phyloP scores from a whole-genome alignment of 2,888 invertebrate species.

The Tiliacea citrago region DNA sequence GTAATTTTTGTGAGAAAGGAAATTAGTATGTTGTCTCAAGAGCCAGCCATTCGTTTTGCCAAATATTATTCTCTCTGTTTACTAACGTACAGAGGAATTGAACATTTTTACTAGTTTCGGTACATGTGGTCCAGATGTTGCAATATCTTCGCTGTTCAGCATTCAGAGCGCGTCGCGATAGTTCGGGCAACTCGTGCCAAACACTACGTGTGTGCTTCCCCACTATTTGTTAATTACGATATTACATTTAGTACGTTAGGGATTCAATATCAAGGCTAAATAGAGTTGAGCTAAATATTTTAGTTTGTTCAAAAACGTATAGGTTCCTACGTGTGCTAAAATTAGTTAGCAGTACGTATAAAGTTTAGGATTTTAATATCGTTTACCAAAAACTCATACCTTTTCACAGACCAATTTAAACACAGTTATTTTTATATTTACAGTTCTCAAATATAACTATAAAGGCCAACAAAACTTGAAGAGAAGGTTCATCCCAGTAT shows the following conservation, averaged over 20 bases:
- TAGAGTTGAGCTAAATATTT: constrained; percentile 20
- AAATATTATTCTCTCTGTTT: constrained; percentile 45
- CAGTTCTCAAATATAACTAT: not conserved
- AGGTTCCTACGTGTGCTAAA: not conserved
- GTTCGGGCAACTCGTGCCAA: constrained; percentile 64
- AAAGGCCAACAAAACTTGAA: constrained; percentile 4
- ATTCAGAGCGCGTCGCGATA: constrained; percentile 66
- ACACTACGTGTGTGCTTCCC: constrained; percentile 38
- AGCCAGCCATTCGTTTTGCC: constrained; percentile 21
- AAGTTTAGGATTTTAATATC: not conserved
- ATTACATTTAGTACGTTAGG: constrained; percentile 39
- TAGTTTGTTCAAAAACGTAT: not conserved
- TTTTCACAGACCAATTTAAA: not conserved
- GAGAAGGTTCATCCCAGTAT: not conserved
- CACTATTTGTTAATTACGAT: constrained; percentile 59
- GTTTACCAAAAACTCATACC: not conserved
- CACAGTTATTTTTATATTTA: not conserved
- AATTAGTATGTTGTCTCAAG: constrained; percentile 40
- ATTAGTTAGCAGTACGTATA: not conserved
- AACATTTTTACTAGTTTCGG: constrained; percentile 50
- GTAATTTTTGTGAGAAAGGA: constrained; percentile 21
- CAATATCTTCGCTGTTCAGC: constrained; percentile 57
- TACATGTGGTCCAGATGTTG: constrained; percentile 56
- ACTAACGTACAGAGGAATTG: constrained; percentile 24
- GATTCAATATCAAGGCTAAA: constrained; percentile 37